Base-by-base conservation (phyloP, 2,888 invertebrate species). In the Conus canariensis region DNA sequence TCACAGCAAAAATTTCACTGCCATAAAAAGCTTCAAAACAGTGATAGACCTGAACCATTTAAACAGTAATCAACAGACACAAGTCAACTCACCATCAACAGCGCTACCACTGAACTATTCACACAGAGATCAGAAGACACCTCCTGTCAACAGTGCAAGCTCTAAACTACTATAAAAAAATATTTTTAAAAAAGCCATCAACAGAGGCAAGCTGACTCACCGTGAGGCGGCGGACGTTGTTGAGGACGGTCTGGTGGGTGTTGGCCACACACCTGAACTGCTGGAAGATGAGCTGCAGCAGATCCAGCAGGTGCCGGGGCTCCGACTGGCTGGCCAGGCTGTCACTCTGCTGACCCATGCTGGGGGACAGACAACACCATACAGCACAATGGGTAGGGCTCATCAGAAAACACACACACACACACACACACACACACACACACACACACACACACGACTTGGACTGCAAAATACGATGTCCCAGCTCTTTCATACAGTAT, bases 251-350 rank as follows among this genome's bases (percentile, higher is more conserved):
- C 56, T 97, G 96, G 95, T 98, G 98, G n/a, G 98, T 97, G 91
- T 97, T 97, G 45, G 98, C 97, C 74, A 99, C 98, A 82, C 97
- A 97, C 91, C 98, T 97, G 96, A 99, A 98, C 95, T 99, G 98
- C 93, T 98, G 98, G 94, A 98, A 97, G 70, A 99, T 97, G 5
- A 98, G 97, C 93, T 98, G 97, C 45, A 98, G 96, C n/a, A 98
- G 96, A 91, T 98, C 97, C 45, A 95, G 93, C 56, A 97, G 95
- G 90, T 95, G 94, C 87, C 95, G 94, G 0, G 96, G 95, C 90
- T 96, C 95, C 67, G 94, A 94, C 90, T 94, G 93, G 67, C 93
- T 93, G 45, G 94, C 92, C 89, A 96, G 90, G n/a, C 94, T 94
- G 90, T 96, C 96, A 14, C 95, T 95, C 88, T 95, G 95, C 88